phyloP scores from a whole-genome alignment of 2,113 vertebrate species.

The Camelus dromedarius region DNA sequence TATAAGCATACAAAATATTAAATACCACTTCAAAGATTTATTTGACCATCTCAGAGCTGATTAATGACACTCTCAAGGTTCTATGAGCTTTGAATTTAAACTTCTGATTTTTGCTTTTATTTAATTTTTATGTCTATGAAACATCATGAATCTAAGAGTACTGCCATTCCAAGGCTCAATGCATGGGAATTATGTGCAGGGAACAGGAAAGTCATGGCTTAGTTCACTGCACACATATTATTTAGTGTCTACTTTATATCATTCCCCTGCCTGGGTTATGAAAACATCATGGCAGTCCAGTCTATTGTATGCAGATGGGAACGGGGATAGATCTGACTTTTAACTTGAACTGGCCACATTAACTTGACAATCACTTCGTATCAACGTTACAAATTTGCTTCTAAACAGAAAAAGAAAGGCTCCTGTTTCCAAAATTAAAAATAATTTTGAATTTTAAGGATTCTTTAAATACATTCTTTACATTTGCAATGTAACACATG shows the following conservation, averaged over 20 bases:
- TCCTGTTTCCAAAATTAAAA: constrained; percentile 33
- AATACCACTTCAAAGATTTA: background rate
- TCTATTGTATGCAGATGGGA: background rate
- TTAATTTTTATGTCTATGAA: background rate
- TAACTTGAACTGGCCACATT: background rate
- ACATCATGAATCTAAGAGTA: background rate
- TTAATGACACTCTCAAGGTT: background rate
- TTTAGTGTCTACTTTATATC: background rate
- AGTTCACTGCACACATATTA: background rate
- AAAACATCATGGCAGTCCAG: background rate
- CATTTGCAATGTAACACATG: background rate
- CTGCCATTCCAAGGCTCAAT: background rate
- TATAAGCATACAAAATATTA: background rate
- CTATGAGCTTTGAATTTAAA: background rate
- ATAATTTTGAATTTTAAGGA: constrained; percentile 53
- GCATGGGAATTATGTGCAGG: background rate
- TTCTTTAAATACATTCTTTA: constrained; percentile 54
- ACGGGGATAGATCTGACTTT: background rate
- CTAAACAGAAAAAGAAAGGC: constrained; percentile 7
- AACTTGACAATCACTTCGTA: background rate
- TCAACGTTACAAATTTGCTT: background rate
- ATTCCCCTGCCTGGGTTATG: background rate
- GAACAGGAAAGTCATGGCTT: background rate
- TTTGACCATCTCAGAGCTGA: background rate
- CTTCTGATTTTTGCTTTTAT: background rate